Evolutionary conservation across 35 echinoderm and acorn worm genomes (phyloP).

Genomic region (Heliocidaris erythrogramma): DNA sequence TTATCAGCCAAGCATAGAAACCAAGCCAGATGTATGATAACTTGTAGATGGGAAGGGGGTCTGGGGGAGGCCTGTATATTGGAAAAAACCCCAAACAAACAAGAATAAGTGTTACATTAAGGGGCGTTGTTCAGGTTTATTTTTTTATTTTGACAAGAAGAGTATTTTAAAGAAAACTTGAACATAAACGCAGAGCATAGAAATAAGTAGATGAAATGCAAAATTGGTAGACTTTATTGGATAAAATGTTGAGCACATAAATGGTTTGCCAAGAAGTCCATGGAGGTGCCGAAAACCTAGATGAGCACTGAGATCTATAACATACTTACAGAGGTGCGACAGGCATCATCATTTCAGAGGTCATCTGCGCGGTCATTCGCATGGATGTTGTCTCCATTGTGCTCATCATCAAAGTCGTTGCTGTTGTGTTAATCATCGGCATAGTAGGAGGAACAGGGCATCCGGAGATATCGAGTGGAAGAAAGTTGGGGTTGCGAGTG

Average conservation of each 20-base stretch:
- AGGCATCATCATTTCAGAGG: background rate
- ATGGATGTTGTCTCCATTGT: background rate
- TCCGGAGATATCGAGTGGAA: constrained; percentile 7
- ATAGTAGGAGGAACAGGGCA: background rate
- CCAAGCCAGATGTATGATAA: constrained; percentile 18
- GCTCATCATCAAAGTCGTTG: background rate
- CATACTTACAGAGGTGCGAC: background rate
- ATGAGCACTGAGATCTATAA: too few relatives aligned
- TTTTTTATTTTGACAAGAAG: too few relatives aligned
- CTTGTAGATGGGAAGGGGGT: background rate
- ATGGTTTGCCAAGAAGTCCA: too few relatives aligned
- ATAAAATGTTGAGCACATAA: too few relatives aligned
- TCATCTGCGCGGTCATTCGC: background rate
- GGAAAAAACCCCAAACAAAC: too few relatives aligned
- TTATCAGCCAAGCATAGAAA: background rate
- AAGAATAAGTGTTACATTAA: too few relatives aligned
- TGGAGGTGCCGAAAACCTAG: too few relatives aligned
- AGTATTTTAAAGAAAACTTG: too few relatives aligned
- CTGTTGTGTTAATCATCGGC: background rate
- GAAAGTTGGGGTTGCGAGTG: background rate
- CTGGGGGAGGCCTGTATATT: background rate
- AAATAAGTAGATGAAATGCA: too few relatives aligned
- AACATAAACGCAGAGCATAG: too few relatives aligned
- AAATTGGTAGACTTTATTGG: too few relatives aligned
- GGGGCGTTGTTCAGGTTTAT: too few relatives aligned